phyloP scores from a whole-genome alignment of 2,888 invertebrate species.

The Cephonodes hylas region DNA sequence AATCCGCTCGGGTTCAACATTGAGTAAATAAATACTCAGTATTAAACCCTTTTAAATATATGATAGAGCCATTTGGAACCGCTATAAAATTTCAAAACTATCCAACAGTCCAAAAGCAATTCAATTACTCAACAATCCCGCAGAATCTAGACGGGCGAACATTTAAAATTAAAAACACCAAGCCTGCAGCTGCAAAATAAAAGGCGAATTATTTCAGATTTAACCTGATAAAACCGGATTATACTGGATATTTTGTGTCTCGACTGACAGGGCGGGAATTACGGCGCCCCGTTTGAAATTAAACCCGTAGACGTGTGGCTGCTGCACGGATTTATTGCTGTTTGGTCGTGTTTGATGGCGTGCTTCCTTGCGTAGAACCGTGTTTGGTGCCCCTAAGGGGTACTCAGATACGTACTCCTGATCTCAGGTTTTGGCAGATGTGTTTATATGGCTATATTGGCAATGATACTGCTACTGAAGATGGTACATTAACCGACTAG shows the following conservation, averaged over 20 bases:
- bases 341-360: background rate
- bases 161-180: conserved; percentile 15
- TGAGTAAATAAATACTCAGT: no score
- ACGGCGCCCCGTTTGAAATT: conserved; percentile 13
- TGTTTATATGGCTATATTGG: no score
- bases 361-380: background rate
- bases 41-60: no score
- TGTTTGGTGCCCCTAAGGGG: no score
- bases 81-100: no score
- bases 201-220: conserved; percentile 48
- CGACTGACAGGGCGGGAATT: conserved; percentile 20
- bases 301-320: conserved; percentile 16
- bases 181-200: conserved; percentile 26
- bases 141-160: conserved; percentile 12
- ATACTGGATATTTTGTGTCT: conserved; percentile 37
- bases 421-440: no score
- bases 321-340: conserved; percentile 29
- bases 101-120: background rate
- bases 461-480: no score
- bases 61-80: no score
- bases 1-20: no score
- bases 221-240: conserved; percentile 47
- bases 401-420: no score
- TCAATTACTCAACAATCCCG: conserved; percentile 17
- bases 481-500: no score